Percentiles rank a stretch among this genome's conserved stretches.
These are phyloP conservation scores for Microhierax caerulescens DNA, from an alignment of 2,797 vertebrate species.

Conservation along the genomic window DNA sequence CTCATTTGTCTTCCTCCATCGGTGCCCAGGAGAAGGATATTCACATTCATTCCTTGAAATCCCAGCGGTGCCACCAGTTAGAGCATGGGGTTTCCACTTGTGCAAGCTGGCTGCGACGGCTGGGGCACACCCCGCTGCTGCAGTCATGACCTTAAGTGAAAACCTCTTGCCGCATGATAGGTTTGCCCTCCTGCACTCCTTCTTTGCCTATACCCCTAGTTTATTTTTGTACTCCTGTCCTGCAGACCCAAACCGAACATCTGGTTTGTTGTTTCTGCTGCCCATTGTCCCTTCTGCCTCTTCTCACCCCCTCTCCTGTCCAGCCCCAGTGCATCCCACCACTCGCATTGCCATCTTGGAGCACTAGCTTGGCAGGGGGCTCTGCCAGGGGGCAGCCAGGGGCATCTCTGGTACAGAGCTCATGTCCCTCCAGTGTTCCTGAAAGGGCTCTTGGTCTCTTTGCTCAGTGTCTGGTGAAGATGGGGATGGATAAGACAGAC, in stretches of 20 bases:
- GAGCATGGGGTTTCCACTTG: background rate
- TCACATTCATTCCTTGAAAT: background rate
- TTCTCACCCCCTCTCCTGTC: background rate
- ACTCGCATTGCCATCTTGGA: accelerated
- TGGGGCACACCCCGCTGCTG: background rate
- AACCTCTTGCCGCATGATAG: background rate
- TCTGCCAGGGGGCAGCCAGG: background rate
- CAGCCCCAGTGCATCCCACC: background rate
- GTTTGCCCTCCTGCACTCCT: background rate
- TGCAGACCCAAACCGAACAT: background rate
- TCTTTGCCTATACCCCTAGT: background rate
- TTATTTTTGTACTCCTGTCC: background rate
- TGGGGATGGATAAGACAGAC: background rate
- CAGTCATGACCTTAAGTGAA: background rate
- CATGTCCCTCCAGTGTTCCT: background rate
- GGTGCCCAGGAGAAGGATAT: background rate
- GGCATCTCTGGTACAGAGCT: background rate
- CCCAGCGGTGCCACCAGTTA: background rate
- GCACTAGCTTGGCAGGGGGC: background rate
- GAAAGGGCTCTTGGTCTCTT: background rate
- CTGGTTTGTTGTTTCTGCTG: background rate
- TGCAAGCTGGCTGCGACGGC: background rate
- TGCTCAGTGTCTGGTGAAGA: background rate
- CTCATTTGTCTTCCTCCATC: conserved; percentile 10
- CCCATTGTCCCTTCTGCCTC: background rate